Conservation (phyloP, 2,888 invertebrate genomes). For the Amphimallon solstitiale region DNA sequence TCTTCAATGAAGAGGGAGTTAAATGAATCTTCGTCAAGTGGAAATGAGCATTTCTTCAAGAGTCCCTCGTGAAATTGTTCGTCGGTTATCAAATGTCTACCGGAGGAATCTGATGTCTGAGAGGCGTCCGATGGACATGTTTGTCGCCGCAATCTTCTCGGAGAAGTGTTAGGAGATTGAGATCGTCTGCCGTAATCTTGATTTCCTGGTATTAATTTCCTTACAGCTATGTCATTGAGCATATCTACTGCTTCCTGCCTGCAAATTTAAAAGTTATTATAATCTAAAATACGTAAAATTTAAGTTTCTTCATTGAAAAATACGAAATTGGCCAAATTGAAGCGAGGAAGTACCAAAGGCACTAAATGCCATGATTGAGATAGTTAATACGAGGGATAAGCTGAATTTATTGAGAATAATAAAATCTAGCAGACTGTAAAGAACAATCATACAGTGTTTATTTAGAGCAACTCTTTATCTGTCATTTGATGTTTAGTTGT, state of each 20-base stretch:
- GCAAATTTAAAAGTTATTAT: constrained; percentile 44
- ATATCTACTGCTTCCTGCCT: constrained; percentile 88
- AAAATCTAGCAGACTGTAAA: too few species aligned
- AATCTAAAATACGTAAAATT: neutral
- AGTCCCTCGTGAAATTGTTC: constrained; percentile 64
- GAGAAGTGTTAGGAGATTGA: constrained; percentile 72
- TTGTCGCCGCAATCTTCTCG: constrained; percentile 61
- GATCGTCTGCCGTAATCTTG: constrained; percentile 60
- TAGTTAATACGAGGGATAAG: too few species aligned
- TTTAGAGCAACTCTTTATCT: too few species aligned
- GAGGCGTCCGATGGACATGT: constrained; percentile 63
- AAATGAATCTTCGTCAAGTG: constrained; percentile 60
- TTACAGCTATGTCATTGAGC: constrained; percentile 82
- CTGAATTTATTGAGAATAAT: too few species aligned
- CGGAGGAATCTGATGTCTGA: constrained; percentile 49
- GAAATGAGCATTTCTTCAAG: constrained; percentile 57
- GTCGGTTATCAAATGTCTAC: constrained; percentile 53
- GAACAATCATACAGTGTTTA: too few species aligned
- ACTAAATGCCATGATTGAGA: too few species aligned
- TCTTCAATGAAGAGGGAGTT: constrained; percentile 61
- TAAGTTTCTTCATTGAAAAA: too few species aligned
- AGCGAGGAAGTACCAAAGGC: too few species aligned
- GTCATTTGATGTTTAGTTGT: too few species aligned
- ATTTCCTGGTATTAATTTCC: constrained; percentile 75
- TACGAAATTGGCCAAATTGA: too few species aligned